Percentiles rank a stretch among this genome's conserved stretches.
These are phyloP conservation scores for Yponomeuta cagnagella DNA, from an alignment of 2,888 invertebrate genomes.

Conservation along the genomic window DNA sequence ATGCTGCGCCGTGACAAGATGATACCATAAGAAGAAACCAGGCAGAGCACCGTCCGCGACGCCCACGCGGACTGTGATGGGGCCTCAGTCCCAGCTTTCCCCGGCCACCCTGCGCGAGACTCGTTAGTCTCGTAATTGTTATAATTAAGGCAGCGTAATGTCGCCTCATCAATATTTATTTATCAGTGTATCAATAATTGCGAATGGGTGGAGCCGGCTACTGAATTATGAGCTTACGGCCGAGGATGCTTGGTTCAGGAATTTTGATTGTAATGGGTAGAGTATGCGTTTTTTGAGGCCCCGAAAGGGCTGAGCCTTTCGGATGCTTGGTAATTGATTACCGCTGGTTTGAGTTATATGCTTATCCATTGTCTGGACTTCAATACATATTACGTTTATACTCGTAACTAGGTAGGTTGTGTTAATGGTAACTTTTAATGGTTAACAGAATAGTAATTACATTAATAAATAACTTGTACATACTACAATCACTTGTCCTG, in stretches of 20 bases:
- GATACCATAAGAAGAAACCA: too few relatives aligned
- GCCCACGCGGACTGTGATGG: constrained; percentile 5
- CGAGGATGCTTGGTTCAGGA: neutral
- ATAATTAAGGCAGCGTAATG: constrained; percentile 61
- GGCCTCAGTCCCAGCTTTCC: constrained; percentile 11
- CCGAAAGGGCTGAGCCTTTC: neutral
- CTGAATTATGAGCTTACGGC: constrained; percentile 13
- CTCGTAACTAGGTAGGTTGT: too few relatives aligned
- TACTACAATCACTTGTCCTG: too few relatives aligned
- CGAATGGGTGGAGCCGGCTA: constrained; percentile 7
- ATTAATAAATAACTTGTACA: too few relatives aligned
- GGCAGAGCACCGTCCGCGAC: constrained; percentile 33
- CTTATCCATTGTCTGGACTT: too few relatives aligned
- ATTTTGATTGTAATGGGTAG: neutral
- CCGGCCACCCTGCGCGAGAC: constrained; percentile 44
- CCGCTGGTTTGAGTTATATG: neutral
- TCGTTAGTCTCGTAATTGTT: constrained; percentile 59
- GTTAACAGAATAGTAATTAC: too few relatives aligned
- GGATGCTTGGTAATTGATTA: neutral
- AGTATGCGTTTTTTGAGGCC: neutral
- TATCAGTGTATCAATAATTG: constrained; percentile 32
- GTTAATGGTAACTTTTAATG: too few relatives aligned
- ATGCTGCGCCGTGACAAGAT: too few relatives aligned
- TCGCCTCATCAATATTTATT: constrained; percentile 62
- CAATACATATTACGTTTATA: too few relatives aligned